phyloP scores from a whole-genome alignment of 64 coral and sea anemone genomes.

The Porites australiensis region DNA sequence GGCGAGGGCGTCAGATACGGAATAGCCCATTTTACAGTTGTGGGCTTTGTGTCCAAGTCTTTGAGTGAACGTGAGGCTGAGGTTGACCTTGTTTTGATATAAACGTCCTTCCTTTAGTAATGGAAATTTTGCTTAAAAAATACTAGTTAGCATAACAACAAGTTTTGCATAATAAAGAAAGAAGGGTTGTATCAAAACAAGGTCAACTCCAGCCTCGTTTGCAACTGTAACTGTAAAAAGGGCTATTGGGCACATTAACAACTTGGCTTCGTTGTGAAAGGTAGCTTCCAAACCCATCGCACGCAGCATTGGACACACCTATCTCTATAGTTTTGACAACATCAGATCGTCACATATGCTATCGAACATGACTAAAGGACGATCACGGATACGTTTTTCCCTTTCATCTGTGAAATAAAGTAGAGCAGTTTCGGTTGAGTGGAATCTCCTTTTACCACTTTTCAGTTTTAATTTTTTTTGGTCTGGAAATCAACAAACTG shows the following conservation, averaged over 20 bases:
- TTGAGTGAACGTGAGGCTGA: no score
- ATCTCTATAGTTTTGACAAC: constrained; percentile 42
- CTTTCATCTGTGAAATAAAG: constrained; percentile 20
- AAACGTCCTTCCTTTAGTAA: neutral
- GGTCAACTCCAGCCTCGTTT: no score
- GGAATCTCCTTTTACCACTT: constrained; percentile 42
- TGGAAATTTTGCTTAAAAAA: no score
- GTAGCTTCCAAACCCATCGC: neutral
- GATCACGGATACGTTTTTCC: constrained; percentile 51
- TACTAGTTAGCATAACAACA: no score
- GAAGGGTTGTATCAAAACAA: no score
- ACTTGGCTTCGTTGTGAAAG: constrained; percentile 31
- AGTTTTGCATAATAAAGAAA: no score
- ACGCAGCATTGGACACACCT: constrained; percentile 41
- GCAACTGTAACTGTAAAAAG: no score
- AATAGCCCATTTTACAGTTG: no score
- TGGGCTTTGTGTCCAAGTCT: no score
- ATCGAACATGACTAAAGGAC: constrained; percentile 20
- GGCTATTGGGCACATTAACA: constrained; percentile 36
- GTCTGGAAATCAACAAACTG: constrained; percentile 24
- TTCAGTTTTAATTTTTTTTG: constrained; percentile 1
- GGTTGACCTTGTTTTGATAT: neutral
- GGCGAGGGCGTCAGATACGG: no score
- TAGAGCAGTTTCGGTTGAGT: constrained; percentile 47
- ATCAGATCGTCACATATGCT: no score